These are phyloP conservation scores for Xanthostigma xanthostigma DNA, from an alignment of 2,888 invertebrate genomes.

Conservation along the genomic window DNA sequence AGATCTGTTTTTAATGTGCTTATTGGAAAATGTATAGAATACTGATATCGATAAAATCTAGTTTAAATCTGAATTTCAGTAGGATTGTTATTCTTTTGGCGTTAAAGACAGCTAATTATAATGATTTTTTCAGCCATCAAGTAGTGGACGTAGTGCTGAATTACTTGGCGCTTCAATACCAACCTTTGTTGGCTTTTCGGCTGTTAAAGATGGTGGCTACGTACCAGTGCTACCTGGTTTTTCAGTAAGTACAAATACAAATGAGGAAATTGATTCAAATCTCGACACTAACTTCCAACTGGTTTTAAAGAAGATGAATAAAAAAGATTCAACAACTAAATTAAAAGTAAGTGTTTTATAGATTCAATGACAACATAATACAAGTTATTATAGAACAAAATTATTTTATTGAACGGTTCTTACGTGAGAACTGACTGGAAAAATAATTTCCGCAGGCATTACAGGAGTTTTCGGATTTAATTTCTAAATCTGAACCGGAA, in stretches of 20 bases:
- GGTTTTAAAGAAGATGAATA: slow-evolving; percentile 72
- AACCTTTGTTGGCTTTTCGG: slow-evolving; percentile 49
- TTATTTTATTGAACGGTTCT: not conserved
- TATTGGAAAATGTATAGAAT: slow-evolving; percentile 3
- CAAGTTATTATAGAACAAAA: not conserved
- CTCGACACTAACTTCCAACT: slow-evolving; percentile 62
- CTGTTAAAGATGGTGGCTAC: slow-evolving; percentile 43
- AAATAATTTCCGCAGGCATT: slow-evolving; percentile 42
- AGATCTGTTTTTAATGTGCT: too few species aligned
- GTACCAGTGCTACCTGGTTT: slow-evolving; percentile 39
- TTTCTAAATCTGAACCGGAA: slow-evolving; percentile 47
- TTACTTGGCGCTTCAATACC: slow-evolving; percentile 44
- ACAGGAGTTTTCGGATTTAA: slow-evolving; percentile 62
- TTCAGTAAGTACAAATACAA: slow-evolving; percentile 27
- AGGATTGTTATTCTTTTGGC: slow-evolving; percentile 6
- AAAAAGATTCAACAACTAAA: slow-evolving; percentile 82
- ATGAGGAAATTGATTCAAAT: slow-evolving; percentile 46
- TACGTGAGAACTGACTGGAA: not conserved
- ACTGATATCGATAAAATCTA: not conserved
- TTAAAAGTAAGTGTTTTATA: slow-evolving; percentile 48
- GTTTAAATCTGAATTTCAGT: slow-evolving; percentile 7
- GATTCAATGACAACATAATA: not conserved
- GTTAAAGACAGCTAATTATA: not conserved
- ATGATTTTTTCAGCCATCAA: slow-evolving; percentile 58
- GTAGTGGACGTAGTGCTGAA: slow-evolving; percentile 79